Base-by-base conservation (phyloP, 53 echinoderm and acorn worm genomes). In the Crossaster papposus region DNA sequence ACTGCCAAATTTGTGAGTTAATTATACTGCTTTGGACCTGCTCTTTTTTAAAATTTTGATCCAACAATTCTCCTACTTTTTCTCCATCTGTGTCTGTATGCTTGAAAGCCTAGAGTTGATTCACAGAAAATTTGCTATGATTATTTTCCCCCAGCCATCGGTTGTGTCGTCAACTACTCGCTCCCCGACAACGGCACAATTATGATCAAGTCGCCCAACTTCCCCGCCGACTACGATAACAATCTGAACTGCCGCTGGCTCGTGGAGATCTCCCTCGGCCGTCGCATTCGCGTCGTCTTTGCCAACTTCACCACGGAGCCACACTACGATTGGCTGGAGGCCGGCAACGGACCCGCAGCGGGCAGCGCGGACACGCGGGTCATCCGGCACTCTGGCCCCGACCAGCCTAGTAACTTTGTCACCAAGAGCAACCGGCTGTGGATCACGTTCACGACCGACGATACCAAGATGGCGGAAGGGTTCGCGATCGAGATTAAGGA, bases 161-260 rank as follows among this genome's bases (percentile, higher is more conserved):
- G 91, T 89, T 34, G 84, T 91, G 30, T 79, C 37, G 90, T 94
- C 73, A 92, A 96, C 81, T 95, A 92, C 83, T 94, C 91, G 44
- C 83, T 97, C 4, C 89, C 94, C 1, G 83, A 62, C 51, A 85
- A 90, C 24, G 96, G 94, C 14, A 35, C 80, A 14, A 75, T 92
- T 5, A 78, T 65, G 14, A 93, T 97, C 70, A 75, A 36, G 14
- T 94, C 96, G 0, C 96, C 96, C 55, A 92, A 92, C 89, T 95
- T 92, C 93, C 96, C 96, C 9, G 90, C 80, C 63, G 81, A 90
- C 9, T 96, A 96, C 77, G 86, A 81, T 9, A 77, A 86, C 51
- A 79, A 89, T 30, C 89, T 83, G 38, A 91, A 86, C 80, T 96
- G 96, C 64, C 92, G 89, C 82, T 96, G 96, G 96, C 71, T 95